phyloP scores from a whole-genome alignment of 1,140 invertebrate species.

The Pogonomyrmex barbatus region DNA sequence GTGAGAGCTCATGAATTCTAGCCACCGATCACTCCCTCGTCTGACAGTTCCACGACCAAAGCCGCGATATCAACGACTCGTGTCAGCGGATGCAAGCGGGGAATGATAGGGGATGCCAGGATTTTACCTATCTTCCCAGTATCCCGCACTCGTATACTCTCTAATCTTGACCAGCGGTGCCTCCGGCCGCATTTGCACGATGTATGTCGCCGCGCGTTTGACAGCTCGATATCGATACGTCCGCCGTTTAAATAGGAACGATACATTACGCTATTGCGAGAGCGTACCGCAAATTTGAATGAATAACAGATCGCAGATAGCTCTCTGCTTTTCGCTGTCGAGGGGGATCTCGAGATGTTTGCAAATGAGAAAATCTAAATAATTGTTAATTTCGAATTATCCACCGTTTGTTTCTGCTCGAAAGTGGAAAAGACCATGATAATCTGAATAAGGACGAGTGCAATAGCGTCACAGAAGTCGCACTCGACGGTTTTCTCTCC shows the following conservation, averaged over 20 bases:
- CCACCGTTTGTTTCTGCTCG: not conserved
- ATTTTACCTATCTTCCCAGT: constrained; percentile 72
- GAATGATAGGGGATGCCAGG: constrained; percentile 49
- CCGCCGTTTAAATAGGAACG: constrained; percentile 37
- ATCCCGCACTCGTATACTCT: constrained; percentile 38
- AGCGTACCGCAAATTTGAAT: not conserved
- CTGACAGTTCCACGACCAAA: constrained; percentile 59
- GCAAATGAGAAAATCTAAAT: not conserved
- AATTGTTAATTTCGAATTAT: constrained; percentile 11
- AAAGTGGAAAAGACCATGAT: not conserved
- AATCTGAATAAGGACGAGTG: not conserved
- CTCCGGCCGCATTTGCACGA: constrained; percentile 63
- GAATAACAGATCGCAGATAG: not conserved
- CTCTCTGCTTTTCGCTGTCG: not conserved
- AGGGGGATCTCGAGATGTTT: not conserved
- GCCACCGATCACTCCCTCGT: constrained; percentile 31
- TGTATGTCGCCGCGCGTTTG: constrained; percentile 60
- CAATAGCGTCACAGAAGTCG: constrained; percentile 5
- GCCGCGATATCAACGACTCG: constrained; percentile 61
- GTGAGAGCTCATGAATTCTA: constrained; percentile 33
- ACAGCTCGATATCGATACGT: constrained; percentile 63
- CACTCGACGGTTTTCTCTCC: not conserved
- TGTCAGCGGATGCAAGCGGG: constrained; percentile 43
- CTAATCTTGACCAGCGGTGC: constrained; percentile 74
- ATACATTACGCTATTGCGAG: not conserved